phyloP scores from a whole-genome alignment of 2,113 vertebrate species.

The Pollachius pollachius region DNA sequence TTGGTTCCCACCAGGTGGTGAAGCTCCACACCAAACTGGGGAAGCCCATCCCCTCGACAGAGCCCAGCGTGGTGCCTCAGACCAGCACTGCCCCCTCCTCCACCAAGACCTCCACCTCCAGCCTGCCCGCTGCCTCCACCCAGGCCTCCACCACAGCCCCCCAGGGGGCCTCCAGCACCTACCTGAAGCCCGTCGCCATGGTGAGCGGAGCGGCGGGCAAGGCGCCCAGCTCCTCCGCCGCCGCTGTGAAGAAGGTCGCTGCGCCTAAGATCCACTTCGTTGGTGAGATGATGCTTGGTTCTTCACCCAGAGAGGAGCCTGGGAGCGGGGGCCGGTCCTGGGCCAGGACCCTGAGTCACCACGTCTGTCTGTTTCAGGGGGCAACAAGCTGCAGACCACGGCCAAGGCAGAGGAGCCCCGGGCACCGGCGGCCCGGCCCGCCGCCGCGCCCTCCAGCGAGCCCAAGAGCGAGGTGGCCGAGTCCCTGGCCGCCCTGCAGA shows the following conservation, averaged over 20 bases:
- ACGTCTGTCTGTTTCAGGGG: slow-evolving; percentile 68
- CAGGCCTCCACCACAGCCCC: slow-evolving; percentile 64
- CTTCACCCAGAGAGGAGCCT: not conserved
- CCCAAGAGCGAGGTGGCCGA: slow-evolving; percentile 80
- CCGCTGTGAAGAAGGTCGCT: slow-evolving; percentile 86
- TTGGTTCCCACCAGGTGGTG: slow-evolving; percentile 81
- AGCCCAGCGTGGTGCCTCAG: slow-evolving; percentile 92
- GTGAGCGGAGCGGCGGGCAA: slow-evolving; percentile 72
- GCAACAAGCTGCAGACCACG: slow-evolving; percentile 91
- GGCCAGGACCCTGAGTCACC: too few species aligned
- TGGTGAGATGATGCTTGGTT: slow-evolving; percentile 66
- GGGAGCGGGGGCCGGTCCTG: too few species aligned
- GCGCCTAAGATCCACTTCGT: slow-evolving; percentile 98
- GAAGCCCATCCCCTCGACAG: slow-evolving; percentile 96
- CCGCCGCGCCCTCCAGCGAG: slow-evolving; percentile 72
- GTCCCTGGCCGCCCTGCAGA: slow-evolving; percentile 85
- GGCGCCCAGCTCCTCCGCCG: slow-evolving; percentile 62
- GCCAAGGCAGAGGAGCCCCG: slow-evolving; percentile 87
- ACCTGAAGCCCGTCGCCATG: slow-evolving; percentile 73
- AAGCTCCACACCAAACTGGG: slow-evolving; percentile 98
- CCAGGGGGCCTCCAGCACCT: slow-evolving; percentile 64
- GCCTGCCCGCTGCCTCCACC: slow-evolving; percentile 78
- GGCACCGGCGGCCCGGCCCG: slow-evolving; percentile 77
- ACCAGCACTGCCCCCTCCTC: slow-evolving; percentile 79
- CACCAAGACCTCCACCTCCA: slow-evolving; percentile 78